Evolutionary conservation across 2,888 invertebrate species (phyloP).

Genomic region (Apeira syringaria): DNA sequence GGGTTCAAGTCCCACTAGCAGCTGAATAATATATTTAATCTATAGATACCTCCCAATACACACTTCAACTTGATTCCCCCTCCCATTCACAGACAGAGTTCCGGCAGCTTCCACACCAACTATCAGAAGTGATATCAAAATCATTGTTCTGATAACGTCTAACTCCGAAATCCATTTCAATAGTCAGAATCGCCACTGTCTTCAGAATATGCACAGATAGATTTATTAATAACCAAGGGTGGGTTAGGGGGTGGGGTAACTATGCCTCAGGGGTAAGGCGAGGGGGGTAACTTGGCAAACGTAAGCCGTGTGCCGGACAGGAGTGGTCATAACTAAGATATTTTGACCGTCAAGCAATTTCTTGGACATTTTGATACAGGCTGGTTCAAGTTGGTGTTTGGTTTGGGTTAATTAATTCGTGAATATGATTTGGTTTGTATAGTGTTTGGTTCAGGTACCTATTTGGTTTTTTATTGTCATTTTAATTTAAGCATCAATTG

Average conservation of each 20-base stretch:
- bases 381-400: slow-evolving; percentile 58
- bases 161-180: slow-evolving; percentile 52
- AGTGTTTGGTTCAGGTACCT: slow-evolving; percentile 25
- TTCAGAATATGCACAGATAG: slow-evolving; percentile 78
- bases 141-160: slow-evolving; percentile 40
- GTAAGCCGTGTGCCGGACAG: slow-evolving; percentile 80
- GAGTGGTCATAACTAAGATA: slow-evolving; percentile 83
- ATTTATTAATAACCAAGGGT: slow-evolving; percentile 76
- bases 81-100: slow-evolving; percentile 8
- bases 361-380: slow-evolving; percentile 72
- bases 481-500: too few species aligned
- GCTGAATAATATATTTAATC: too few species aligned
- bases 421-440: slow-evolving; percentile 48
- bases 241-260: slow-evolving; percentile 46
- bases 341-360: slow-evolving; percentile 82
- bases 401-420: slow-evolving; percentile 56
- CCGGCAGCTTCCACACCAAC: slow-evolving; percentile 12
- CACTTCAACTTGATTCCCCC: neutral
- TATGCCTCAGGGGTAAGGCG: slow-evolving; percentile 58
- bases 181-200: slow-evolving; percentile 52
- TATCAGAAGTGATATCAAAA: slow-evolving; percentile 33
- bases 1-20: too few species aligned
- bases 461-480: too few species aligned
- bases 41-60: too few species aligned
- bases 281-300: slow-evolving; percentile 72